Base-by-base conservation (phyloP, 2,113 vertebrate species). In the Bucco capensis region DNA sequence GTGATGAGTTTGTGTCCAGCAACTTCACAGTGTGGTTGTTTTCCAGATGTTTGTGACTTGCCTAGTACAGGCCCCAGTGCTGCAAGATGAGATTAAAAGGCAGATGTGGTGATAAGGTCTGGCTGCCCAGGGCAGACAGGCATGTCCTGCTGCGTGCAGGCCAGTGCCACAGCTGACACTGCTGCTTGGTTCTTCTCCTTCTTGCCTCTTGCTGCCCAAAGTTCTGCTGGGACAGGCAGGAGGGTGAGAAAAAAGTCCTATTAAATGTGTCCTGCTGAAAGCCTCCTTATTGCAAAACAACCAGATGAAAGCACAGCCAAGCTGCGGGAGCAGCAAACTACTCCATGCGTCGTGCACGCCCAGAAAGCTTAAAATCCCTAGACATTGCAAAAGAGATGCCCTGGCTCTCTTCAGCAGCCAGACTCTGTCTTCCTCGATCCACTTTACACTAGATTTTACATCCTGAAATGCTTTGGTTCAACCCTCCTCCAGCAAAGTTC, bases 121-220 rank as follows among this genome's bases (percentile, higher is more conserved):
- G 47, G 13, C 61, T 80, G 33, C 30, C 40, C 51, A 46, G 33
- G 60, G 6, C 38, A 66, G 51, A 78, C 7, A 31, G 74, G 23
- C 81, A 85, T 1, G 1, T 74, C 19, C 22, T 2, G 1, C 9
- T 1, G 0, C 28, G 46, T 46, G 44, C 3, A 6, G 88, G 51
- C 44, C 51, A 31, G 58, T 19, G 14, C 33, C 14, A 8, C 23
- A 37, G 42, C n/a, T 44, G 42, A 38, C 24, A 5, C 27, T 57
- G 42, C n/a, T 51, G 49, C 37, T 70, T 50, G 42, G 19, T 40
- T 57, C 44, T 76, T 38, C 33, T 31, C 40, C 38, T 30, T 15
- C 21, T 44, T 47, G 30, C 40, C 14, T 76, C 25, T 53, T 2
- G 1, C 62, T 69, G 31, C 53, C 62, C 6, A 5, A 6, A 14